Conservation (phyloP, 2,797 vertebrate genomes). For the Cetoscarus ocellatus region DNA sequence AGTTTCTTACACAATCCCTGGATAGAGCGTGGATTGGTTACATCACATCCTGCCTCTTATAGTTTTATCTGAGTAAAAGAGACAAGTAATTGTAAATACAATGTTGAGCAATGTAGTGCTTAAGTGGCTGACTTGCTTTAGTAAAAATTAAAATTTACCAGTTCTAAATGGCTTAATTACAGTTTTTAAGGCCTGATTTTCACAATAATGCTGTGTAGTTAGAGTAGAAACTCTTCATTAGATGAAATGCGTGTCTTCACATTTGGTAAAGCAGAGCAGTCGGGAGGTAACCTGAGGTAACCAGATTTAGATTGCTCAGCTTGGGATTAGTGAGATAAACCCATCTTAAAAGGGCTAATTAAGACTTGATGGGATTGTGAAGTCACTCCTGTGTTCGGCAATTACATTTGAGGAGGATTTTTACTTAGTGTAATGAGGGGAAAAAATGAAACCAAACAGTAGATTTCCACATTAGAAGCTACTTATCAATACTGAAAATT, state of each 20-base stretch:
- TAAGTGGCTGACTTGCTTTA: not conserved
- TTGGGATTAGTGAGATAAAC: conserved; percentile 78
- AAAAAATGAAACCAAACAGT: conserved; percentile 26
- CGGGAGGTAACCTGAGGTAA: conserved; percentile 73
- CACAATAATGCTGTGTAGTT: not conserved
- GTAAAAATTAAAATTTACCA: not conserved
- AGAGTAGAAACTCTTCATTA: conserved; percentile 12
- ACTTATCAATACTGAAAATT: not conserved
- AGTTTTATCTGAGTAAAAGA: conserved; percentile 7
- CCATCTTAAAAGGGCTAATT: conserved; percentile 81
- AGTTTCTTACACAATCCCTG: conserved; percentile 15
- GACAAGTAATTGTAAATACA: not conserved
- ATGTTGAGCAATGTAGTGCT: not conserved
- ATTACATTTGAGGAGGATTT: conserved; percentile 84
- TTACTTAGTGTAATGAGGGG: conserved; percentile 70
- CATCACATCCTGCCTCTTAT: conserved; percentile 24
- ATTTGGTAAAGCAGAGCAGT: conserved; percentile 30
- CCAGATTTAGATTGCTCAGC: conserved; percentile 70
- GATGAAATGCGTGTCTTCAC: conserved; percentile 25
- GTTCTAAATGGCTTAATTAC: not conserved
- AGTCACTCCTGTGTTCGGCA: conserved; percentile 77
- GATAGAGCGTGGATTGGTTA: conserved; percentile 14
- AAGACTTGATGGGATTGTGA: conserved; percentile 83
- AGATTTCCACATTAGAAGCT: conserved; percentile 23
- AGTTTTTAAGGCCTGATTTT: not conserved